These are phyloP conservation scores for Mus caroli DNA, from an alignment of 2,797 vertebrate genomes.

Conservation along the genomic window DNA sequence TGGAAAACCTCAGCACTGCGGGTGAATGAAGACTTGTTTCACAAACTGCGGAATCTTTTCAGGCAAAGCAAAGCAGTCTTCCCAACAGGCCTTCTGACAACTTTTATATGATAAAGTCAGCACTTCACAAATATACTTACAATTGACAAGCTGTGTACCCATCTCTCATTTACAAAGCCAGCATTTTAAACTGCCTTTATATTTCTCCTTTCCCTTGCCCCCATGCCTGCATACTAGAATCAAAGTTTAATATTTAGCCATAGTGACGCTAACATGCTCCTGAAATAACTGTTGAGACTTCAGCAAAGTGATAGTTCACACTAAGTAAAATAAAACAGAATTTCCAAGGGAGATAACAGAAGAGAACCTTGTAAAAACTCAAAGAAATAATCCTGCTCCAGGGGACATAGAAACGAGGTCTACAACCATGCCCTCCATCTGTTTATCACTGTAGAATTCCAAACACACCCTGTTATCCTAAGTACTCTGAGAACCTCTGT, in stretches of 20 bases:
- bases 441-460: neutral
- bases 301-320: neutral
- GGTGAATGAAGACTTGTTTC: neutral
- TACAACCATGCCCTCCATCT: neutral
- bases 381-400: neutral
- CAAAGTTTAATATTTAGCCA: neutral
- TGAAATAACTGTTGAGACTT: neutral
- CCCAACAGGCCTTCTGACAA: neutral
- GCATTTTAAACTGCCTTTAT: neutral
- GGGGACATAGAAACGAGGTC: neutral
- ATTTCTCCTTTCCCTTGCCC: neutral
- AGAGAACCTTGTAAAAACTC: neutral
- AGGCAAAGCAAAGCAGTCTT: neutral
- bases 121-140: neutral
- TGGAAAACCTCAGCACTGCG: neutral
- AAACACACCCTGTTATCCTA: neutral
- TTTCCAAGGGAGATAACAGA: neutral
- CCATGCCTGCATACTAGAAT: neutral
- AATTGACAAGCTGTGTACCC: neutral
- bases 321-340: neutral
- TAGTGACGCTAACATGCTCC: neutral
- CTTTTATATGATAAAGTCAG: neutral
- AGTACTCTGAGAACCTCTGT: neutral
- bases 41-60: neutral
- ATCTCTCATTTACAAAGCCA: neutral